Evolutionary conservation across 2,888 invertebrate species (phyloP).

Genomic region (Helleia helle): DNA sequence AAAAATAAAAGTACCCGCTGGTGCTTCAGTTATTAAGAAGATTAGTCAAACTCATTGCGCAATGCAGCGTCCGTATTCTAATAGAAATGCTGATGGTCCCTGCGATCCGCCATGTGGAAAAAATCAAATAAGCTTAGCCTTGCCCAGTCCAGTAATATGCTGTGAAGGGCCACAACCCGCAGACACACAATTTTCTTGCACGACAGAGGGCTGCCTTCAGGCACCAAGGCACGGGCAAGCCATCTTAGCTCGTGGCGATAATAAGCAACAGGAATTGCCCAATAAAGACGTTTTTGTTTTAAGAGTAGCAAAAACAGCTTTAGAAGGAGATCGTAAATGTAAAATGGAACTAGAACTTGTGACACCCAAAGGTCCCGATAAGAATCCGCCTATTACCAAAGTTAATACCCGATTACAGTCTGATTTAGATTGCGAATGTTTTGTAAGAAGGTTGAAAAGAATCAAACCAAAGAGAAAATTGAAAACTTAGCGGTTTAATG

Average conservation of each 20-base stretch:
- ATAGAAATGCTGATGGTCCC: constrained; percentile 32
- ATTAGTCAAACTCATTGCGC: constrained; percentile 60
- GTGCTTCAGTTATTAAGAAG: constrained; percentile 55
- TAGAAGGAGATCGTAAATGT: constrained; percentile 76
- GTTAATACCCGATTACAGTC: constrained; percentile 44
- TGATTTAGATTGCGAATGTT: constrained; percentile 51
- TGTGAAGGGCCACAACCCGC: constrained; percentile 44
- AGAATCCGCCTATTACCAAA: constrained; percentile 63
- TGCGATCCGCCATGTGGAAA: constrained; percentile 56
- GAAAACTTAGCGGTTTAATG: not conserved
- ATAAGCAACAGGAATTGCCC: constrained; percentile 48
- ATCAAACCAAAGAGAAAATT: constrained; percentile 30
- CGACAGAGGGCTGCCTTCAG: constrained; percentile 55
- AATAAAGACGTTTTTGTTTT: constrained; percentile 76
- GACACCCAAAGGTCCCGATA: constrained; percentile 76
- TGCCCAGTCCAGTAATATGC: constrained; percentile 49
- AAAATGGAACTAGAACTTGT: constrained; percentile 78
- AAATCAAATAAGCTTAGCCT: constrained; percentile 54
- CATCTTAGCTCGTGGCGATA: constrained; percentile 39
- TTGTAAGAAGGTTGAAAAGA: constrained; percentile 33
- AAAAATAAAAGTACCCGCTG: constrained; percentile 60
- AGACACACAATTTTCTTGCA: constrained; percentile 57
- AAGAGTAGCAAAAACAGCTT: constrained; percentile 79
- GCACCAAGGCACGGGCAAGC: constrained; percentile 44
- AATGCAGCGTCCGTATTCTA: constrained; percentile 49